Conservation (phyloP, 2,113 vertebrate genomes). For the Eidolon helvum region DNA sequence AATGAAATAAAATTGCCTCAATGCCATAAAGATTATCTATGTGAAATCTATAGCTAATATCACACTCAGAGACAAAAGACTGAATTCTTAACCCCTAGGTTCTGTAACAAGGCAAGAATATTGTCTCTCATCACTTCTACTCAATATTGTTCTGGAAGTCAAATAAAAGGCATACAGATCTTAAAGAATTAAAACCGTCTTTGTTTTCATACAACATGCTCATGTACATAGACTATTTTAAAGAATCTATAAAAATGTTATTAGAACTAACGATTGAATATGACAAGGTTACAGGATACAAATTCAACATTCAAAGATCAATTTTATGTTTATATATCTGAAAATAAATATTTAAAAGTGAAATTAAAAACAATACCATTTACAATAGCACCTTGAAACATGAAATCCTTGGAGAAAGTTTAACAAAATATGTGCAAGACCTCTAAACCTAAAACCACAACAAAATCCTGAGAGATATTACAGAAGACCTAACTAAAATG, state of each 20-base stretch:
- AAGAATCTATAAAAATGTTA: background rate
- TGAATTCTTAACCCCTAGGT: background rate
- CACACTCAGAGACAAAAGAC: background rate
- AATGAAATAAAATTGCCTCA: background rate
- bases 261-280: background rate
- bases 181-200: background rate
- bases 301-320: background rate
- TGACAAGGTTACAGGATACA: background rate
- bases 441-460: background rate
- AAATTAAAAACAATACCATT: background rate
- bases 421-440: background rate
- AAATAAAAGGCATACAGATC: background rate
- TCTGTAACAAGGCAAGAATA: background rate
- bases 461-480: background rate
- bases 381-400: background rate
- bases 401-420: background rate
- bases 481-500: background rate
- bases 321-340: background rate
- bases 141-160: background rate
- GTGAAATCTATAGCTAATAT: background rate
- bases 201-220: background rate
- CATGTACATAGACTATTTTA: background rate
- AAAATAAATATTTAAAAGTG: background rate
- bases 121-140: background rate
- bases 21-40: background rate